phyloP scores from a whole-genome alignment of 2,888 invertebrate species.

The Lissonota sp. region DNA sequence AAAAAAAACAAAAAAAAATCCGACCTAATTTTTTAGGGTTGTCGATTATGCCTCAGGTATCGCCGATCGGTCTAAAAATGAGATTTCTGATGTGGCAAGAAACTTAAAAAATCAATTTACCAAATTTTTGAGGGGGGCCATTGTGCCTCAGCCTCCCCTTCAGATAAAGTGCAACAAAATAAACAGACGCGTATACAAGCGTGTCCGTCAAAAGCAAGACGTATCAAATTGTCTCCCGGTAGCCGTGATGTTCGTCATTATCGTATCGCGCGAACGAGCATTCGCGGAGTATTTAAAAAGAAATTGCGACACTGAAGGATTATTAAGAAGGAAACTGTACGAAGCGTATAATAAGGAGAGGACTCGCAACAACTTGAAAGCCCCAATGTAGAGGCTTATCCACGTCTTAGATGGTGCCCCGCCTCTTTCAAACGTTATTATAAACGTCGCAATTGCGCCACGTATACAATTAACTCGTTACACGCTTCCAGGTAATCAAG shows the following conservation, averaged over 20 bases:
- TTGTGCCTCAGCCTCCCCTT: too few species aligned
- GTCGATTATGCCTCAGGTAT: too few species aligned
- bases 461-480: slow-evolving; percentile 63
- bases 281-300: background rate
- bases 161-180: too few species aligned
- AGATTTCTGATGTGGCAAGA: too few species aligned
- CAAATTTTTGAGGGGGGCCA: too few species aligned
- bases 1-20: too few species aligned
- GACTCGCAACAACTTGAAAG: slow-evolving; percentile 7
- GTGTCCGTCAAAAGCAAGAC: background rate
- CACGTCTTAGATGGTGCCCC: slow-evolving; percentile 11
- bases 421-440: slow-evolving; percentile 40
- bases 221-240: background rate
- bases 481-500: slow-evolving; percentile 61
- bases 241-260: slow-evolving; percentile 43
- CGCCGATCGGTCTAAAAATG: too few species aligned
- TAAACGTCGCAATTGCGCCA: slow-evolving; percentile 52
- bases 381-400: slow-evolving; percentile 23
- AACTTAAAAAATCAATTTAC: too few species aligned
- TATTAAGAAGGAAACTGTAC: slow-evolving; percentile 53
- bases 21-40: too few species aligned
- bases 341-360: slow-evolving; percentile 42
- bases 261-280: slow-evolving; percentile 29
- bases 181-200: too few species aligned
- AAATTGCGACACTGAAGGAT: slow-evolving; percentile 47